Conservation (phyloP, 2,113 vertebrate species). For the Lepus americanus region DNA sequence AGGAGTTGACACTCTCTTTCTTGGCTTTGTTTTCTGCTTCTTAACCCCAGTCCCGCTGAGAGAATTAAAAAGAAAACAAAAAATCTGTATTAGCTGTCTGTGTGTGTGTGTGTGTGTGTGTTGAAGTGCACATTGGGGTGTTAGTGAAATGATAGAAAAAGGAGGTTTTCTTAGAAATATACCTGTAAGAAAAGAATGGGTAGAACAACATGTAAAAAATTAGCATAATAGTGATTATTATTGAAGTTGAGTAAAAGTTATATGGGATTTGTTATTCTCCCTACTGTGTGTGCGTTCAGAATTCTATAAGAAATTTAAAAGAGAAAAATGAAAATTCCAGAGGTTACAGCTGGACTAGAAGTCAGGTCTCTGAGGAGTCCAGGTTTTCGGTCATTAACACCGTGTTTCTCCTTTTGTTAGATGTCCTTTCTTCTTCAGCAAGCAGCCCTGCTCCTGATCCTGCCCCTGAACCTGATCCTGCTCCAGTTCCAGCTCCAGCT, state of each 20-base stretch:
- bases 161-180: not conserved
- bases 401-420: slow-evolving; percentile 74
- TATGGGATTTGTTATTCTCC: not conserved
- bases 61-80: not conserved
- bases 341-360: not conserved
- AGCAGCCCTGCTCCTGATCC: slow-evolving; percentile 87
- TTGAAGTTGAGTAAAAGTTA: not conserved
- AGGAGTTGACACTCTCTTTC: not conserved
- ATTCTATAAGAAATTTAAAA: not conserved
- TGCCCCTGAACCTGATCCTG: slow-evolving; percentile 83
- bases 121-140: not conserved
- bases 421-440: slow-evolving; percentile 85
- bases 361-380: not conserved
- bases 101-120: not conserved
- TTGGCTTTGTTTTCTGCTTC: slow-evolving; percentile 36
- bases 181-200: not conserved
- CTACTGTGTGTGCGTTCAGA: not conserved
- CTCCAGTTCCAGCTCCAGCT: slow-evolving; percentile 79
- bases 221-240: not conserved
- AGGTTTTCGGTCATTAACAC: not conserved
- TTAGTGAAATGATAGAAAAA: not conserved
- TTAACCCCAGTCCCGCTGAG: slow-evolving; percentile 11
- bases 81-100: not conserved
- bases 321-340: not conserved
- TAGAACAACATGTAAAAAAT: not conserved